Percentiles rank a stretch among this genome's conserved stretches.
Conservation (phyloP, 2,888 invertebrate genomes). For the Cerceris ruficornis region DNA sequence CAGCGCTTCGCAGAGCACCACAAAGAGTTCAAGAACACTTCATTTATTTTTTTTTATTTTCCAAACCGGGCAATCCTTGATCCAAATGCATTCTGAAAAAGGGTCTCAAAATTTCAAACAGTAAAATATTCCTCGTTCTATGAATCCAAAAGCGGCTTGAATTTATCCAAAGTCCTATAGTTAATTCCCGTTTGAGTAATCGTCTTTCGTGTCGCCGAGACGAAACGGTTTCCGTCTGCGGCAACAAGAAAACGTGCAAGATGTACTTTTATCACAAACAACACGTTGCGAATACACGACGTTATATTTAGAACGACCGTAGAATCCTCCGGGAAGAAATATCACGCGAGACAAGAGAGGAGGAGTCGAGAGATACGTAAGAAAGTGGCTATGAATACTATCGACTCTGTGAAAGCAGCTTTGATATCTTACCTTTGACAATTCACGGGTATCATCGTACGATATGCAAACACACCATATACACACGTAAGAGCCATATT, state of each 20-base stretch:
- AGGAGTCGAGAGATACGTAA: constrained; percentile 24
- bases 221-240: neutral
- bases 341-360: constrained; percentile 29
- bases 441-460: neutral
- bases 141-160: too few relatives aligned
- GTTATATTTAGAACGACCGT: constrained; percentile 28
- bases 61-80: too few relatives aligned
- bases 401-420: constrained; percentile 24
- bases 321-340: constrained; percentile 32
- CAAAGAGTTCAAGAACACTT: too few relatives aligned
- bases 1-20: too few relatives aligned
- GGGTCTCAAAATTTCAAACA: too few relatives aligned
- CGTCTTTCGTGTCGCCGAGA: neutral
- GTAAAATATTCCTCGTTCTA: too few relatives aligned
- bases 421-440: constrained; percentile 15
- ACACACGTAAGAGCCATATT: too few relatives aligned
- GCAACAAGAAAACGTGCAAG: neutral
- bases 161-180: too few relatives aligned
- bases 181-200: neutral
- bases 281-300: constrained; percentile 7
- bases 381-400: constrained; percentile 28
- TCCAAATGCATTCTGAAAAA: too few relatives aligned
- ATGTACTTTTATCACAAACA: constrained; percentile 17
- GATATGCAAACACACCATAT: neutral
- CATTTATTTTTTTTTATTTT: too few relatives aligned